Base-by-base conservation (phyloP, 2,797 vertebrate genomes). In the Mycteria americana region DNA sequence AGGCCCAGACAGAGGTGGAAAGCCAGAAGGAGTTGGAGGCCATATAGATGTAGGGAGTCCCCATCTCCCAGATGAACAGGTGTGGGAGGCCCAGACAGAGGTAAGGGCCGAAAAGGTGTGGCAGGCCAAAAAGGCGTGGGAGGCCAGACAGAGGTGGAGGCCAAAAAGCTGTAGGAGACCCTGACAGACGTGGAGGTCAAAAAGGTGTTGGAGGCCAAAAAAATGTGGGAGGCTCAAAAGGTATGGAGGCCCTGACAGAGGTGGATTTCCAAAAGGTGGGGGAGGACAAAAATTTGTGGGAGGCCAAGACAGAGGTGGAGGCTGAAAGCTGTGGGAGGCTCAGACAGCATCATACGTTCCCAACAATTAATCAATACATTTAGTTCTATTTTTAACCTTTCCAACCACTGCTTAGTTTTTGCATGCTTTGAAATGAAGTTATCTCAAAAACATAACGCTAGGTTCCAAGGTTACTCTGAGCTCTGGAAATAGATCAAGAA, bases 311-410 rank as follows among this genome's bases (percentile, higher is more conserved):
- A 43, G 45, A 53, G 25, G 33, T 53, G 27, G 56, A 84, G 31
- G 11, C 9, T n/a, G 24, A 59, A 53, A 78, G 17, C 3, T 75
- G 2, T 37, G 28, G 10, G 6, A 74, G 10, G 33, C 5, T 45
- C 53, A 75, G 30, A 24, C 12, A 1, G 0, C 56, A 27, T 25
- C 0, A 0, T 57, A 10, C n/a, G 9, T 22, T 78, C 9, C 18
- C 12, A 92, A 62, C 9, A 84, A 35, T 60, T 65, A 75, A 43
- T 35, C 31, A 59, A 53, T 53, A 28, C 0, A 8, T 64, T 48
- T 41, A n/a, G 23, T 51, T 8, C 22, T 85, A 18, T 69, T 67
- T 92, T 60, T 72, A 78, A 60, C n/a, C 22, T 78, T 79, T 76
- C 28, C 37, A 56, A 67, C 9, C 10, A 10, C 27, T 69, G 30